Evolutionary conservation across 2,888 invertebrate genomes (phyloP).

Genomic region (Plagodis pulveraria): DNA sequence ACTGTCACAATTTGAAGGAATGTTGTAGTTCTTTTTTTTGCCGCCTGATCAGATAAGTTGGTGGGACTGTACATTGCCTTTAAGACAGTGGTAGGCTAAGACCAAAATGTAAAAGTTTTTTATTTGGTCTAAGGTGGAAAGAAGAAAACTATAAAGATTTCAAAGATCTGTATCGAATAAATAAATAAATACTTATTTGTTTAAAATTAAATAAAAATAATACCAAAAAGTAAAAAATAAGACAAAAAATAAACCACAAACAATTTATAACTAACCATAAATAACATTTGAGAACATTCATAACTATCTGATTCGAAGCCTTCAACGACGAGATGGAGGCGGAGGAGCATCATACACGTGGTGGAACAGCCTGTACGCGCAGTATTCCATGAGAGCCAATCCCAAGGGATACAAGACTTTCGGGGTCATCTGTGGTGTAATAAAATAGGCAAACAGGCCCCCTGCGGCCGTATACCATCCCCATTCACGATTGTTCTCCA

Average conservation of each 20-base stretch:
- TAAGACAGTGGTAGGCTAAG: too few species aligned
- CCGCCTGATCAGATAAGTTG: too few species aligned
- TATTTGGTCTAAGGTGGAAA: too few species aligned
- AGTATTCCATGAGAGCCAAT: conserved; percentile 66
- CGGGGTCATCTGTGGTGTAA: conserved; percentile 43
- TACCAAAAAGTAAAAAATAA: background rate
- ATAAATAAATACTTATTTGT: too few species aligned
- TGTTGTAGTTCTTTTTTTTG: too few species aligned
- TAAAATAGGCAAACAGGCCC: conserved; percentile 60
- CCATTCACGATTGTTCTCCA: conserved; percentile 54
- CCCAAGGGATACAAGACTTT: conserved; percentile 64
- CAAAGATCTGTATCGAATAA: too few species aligned
- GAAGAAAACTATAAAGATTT: too few species aligned
- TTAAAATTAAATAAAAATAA: too few species aligned
- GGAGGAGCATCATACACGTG: conserved; percentile 8
- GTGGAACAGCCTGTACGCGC: conserved; percentile 60
- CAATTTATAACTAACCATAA: background rate
- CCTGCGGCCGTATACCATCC: conserved; percentile 70
- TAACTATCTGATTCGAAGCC: background rate
- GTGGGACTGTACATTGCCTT: too few species aligned
- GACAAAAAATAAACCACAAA: background rate
- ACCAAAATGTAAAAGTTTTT: too few species aligned
- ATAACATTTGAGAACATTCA: background rate
- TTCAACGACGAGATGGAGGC: background rate
- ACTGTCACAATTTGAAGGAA: too few species aligned